Base-by-base conservation (phyloP, 1,140 invertebrate species). In the Drosophila arawakana region DNA sequence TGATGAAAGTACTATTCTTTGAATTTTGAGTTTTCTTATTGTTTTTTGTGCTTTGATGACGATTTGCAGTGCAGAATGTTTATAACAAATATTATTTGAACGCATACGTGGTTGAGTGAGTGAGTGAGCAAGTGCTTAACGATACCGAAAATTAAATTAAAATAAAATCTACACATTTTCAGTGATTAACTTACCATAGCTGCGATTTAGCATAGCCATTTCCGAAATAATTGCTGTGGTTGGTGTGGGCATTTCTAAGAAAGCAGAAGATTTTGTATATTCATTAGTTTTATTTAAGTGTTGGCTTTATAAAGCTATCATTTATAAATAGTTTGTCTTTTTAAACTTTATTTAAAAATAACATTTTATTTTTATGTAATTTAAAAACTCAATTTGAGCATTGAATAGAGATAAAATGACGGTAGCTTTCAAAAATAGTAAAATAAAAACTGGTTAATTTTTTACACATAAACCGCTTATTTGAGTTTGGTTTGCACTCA, bases 241-340 rank as follows among this genome's bases (percentile, higher is more conserved):
- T 18, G 95, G 95, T n/a, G 95, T 94, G 41, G 95, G 95, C 86
- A 95, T 95, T 93, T 95, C 95, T 96, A 93, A 57, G 73, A 82
- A 78, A 74, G 67, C 50, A 71, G 13, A 55, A 6, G 44, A 47
- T 1, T 13, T 1, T 15, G 39, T 43, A 39, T 18, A 62, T 37
- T 55, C n/a, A 13, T 47, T 47, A 18, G 8, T 11, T 41, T 41
- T 11, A 11, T 9, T 18, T 25, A 41, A 21, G 18, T 21, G 18
- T 21, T 21, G 18, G 15, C 15, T 15, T 15, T 39, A 41, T 18
- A 18, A 46, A 18, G 15, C 3, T n/a, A 50, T 46, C 11, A 13
- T 46, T 46, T 6, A 30, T 2, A 30, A 30, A 30, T 30, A 30
- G 3, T 5, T 30, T 30, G 25, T 2, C 25, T 30, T 30, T 30